Evolutionary conservation across 2,797 vertebrate genomes (phyloP).

Genomic region (Alosa sapidissima): DNA sequence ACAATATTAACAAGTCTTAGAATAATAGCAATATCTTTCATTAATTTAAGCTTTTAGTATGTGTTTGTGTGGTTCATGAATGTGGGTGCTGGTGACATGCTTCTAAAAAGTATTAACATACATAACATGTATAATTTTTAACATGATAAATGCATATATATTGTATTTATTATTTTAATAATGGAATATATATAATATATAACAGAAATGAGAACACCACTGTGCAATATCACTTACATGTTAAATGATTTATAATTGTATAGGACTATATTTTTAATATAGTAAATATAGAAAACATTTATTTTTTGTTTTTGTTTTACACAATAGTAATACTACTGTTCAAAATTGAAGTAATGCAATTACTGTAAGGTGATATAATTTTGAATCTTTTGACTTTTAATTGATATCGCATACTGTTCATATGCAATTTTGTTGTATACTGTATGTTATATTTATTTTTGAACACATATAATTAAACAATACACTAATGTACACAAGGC

Average conservation of each 20-base stretch:
- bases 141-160: background rate
- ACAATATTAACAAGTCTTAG: background rate
- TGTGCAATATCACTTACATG: too few species aligned
- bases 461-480: background rate
- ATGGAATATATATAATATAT: background rate
- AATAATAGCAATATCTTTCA: background rate
- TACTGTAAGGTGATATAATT: too few species aligned
- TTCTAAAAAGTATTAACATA: background rate
- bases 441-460: background rate
- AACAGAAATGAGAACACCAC: background rate
- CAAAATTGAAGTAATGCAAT: too few species aligned
- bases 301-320: too few species aligned
- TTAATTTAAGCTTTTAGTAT: background rate
- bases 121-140: conserved; percentile 7
- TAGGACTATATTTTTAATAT: too few species aligned
- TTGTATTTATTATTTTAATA: background rate
- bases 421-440: too few species aligned
- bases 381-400: too few species aligned
- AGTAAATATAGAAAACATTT: too few species aligned
- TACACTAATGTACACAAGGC: background rate
- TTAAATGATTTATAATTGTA: too few species aligned
- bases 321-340: too few species aligned
- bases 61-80: background rate
- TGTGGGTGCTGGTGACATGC: background rate
- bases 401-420: too few species aligned